Conservation (phyloP, 2,888 invertebrate species). For the Temnothorax unifasciatus region DNA sequence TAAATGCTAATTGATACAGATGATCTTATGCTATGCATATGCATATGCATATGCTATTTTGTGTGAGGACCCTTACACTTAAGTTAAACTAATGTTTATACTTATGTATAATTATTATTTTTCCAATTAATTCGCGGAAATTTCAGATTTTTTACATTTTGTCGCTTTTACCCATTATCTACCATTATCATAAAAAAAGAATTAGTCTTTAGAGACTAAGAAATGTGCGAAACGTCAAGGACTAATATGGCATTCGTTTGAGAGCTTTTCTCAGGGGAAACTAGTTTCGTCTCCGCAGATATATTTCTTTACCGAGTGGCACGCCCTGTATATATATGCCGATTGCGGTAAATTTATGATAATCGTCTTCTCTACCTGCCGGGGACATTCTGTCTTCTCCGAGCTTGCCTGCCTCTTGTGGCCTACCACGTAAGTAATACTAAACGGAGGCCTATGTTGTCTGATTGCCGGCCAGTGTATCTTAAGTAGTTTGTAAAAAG, state of each 20-base stretch:
- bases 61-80: no score
- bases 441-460: slow-evolving; percentile 60
- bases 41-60: no score
- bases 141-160: background rate
- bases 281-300: slow-evolving; percentile 73
- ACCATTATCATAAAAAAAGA: background rate
- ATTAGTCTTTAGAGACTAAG: background rate
- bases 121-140: background rate
- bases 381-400: slow-evolving; percentile 62
- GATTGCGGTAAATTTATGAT: slow-evolving; percentile 83
- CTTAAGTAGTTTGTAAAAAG: slow-evolving; percentile 50
- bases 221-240: slow-evolving; percentile 50
- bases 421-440: slow-evolving; percentile 63
- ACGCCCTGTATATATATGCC: slow-evolving; percentile 71
- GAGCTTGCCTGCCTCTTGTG: slow-evolving; percentile 44
- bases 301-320: slow-evolving; percentile 73
- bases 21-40: no score
- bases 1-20: no score
- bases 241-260: slow-evolving; percentile 71
- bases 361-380: slow-evolving; percentile 75
- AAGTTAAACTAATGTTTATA: no score
- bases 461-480: slow-evolving; percentile 65
- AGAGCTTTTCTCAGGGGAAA: slow-evolving; percentile 70
- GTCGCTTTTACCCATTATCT: no score
- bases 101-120: background rate